phyloP scores from a whole-genome alignment of 2,113 vertebrate genomes.

The Okapia johnstoni region DNA sequence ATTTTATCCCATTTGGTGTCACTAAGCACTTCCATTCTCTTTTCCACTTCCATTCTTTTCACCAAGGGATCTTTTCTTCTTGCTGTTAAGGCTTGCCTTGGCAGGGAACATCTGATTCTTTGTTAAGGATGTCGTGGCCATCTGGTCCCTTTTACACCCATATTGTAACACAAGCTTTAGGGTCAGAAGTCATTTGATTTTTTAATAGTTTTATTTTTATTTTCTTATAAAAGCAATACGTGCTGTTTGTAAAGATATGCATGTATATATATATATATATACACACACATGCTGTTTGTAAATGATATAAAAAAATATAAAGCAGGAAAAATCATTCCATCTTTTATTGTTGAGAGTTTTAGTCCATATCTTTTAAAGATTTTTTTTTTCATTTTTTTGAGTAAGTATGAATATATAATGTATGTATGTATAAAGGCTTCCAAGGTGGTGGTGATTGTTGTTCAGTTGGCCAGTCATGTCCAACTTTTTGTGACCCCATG shows the following conservation, averaged over 20 bases:
- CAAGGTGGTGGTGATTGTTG: not conserved
- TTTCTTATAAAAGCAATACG: not conserved
- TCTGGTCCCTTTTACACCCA: not conserved
- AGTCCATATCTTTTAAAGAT: not conserved
- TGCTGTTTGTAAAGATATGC: not conserved
- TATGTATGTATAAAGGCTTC: not conserved
- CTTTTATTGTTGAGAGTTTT: not conserved
- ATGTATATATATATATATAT: no score
- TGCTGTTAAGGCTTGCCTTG: not conserved
- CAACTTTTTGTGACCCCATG: rapidly evolving
- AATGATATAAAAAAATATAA: not conserved
- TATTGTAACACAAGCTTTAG: not conserved
- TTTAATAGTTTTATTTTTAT: not conserved
- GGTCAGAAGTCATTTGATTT: not conserved
- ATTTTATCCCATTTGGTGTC: not conserved
- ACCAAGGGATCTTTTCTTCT: not conserved
- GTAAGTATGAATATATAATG: not conserved
- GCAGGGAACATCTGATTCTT: not conserved
- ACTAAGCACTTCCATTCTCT: not conserved
- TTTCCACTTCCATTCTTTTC: not conserved
- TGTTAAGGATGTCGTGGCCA: not conserved
- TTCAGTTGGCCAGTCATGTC: not conserved
- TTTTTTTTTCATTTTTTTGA: not conserved
- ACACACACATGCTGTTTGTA: not conserved
- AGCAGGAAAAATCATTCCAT: not conserved